Conservation (phyloP, 2,888 invertebrate genomes). For the Ichneumon xanthorius region DNA sequence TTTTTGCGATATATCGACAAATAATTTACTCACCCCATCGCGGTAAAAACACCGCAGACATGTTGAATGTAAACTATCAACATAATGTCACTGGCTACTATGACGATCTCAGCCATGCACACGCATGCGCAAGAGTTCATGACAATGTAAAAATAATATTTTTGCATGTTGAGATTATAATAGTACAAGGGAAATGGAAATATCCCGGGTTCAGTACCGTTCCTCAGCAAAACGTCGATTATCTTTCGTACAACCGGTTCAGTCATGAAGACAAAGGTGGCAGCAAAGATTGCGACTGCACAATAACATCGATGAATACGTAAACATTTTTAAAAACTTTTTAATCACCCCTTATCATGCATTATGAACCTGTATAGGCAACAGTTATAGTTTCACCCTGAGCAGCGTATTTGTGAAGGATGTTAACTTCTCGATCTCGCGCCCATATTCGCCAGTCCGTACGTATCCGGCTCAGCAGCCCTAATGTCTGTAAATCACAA, state of each 20-base stretch:
- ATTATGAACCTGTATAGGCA: constrained; percentile 44
- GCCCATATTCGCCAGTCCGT: constrained; percentile 51
- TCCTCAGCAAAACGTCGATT: too few relatives aligned
- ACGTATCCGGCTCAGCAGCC: constrained; percentile 23
- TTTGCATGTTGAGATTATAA: too few relatives aligned
- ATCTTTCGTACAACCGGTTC: constrained; percentile 32
- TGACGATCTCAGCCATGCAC: not conserved
- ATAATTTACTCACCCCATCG: constrained; percentile 17
- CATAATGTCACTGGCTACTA: not conserved
- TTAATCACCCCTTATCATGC: not conserved
- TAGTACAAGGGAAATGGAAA: constrained; percentile 58
- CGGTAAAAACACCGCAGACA: constrained; percentile 2
- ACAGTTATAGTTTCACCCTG: constrained; percentile 33
- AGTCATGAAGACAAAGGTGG: constrained; percentile 16
- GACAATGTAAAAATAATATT: constrained; percentile 36
- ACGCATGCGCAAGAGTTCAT: not conserved
- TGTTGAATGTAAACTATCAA: not conserved
- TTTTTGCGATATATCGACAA: too few relatives aligned
- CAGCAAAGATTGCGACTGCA: too few relatives aligned
- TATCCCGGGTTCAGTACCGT: constrained; percentile 30
- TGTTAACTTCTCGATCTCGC: constrained; percentile 29
- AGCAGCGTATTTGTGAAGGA: constrained; percentile 49
- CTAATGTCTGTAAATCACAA: constrained; percentile 3
- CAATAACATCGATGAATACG: too few relatives aligned
- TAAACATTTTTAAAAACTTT: not conserved